Percentiles rank a stretch among this genome's conserved stretches.
Evolutionary conservation across 1,140 invertebrate genomes (phyloP).

Genomic region (Schlechtendalia chinensis): DNA sequence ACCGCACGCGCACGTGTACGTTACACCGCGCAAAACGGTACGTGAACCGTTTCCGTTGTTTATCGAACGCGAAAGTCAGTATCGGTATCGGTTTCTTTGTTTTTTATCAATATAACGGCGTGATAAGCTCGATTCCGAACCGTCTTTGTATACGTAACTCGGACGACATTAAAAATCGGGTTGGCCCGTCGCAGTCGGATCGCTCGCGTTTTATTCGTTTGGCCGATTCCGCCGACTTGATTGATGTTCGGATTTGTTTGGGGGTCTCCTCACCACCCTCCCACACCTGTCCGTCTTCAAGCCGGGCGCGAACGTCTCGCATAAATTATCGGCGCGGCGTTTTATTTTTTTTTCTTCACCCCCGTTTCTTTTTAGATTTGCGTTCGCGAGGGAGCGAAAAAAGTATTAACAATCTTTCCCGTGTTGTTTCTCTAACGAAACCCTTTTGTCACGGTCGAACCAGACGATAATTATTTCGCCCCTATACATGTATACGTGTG

Average conservation of each 20-base stretch:
- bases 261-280: no score
- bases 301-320: background rate
- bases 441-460: conserved; percentile 38
- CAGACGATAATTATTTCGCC: conserved; percentile 45
- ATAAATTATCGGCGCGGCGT: conserved; percentile 30
- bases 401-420: conserved; percentile 44
- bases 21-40: no score
- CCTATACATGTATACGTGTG: background rate
- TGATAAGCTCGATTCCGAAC: no score
- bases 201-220: conserved; percentile 23
- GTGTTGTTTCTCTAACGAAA: conserved; percentile 38
- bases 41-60: no score
- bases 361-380: background rate
- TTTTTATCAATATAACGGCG: no score
- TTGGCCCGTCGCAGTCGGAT: background rate
- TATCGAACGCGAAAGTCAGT: no score
- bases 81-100: no score
- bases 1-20: no score
- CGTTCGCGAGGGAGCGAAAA: conserved; percentile 36
- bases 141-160: background rate
- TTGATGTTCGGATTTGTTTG: conserved; percentile 42
- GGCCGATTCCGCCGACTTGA: conserved; percentile 40
- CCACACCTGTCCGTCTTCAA: background rate
- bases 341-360: conserved; percentile 5
- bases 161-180: background rate